A percentile compares a stretch with the other conserved stretches of the same genome.
Conservation (phyloP, 53 echinoderm and acorn worm species). For the Hippasteria phrygiana region DNA sequence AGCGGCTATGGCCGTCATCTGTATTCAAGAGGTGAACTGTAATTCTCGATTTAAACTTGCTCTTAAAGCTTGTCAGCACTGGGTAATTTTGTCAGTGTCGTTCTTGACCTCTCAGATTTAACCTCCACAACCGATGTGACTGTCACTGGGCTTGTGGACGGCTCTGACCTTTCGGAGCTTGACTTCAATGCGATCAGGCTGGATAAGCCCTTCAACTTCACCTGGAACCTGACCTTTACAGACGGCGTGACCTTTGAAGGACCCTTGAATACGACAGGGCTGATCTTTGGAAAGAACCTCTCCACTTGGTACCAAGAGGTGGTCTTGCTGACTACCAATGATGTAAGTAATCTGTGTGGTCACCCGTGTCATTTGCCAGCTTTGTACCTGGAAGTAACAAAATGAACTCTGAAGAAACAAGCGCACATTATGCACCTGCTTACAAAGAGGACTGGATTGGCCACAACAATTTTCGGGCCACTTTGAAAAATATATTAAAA, state of each 20-base stretch:
- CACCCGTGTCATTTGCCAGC: too few species aligned
- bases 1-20: too few species aligned
- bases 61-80: too few species aligned
- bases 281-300: conserved; percentile 41
- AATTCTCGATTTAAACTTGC: too few species aligned
- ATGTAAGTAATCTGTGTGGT: conserved; percentile 26
- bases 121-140: conserved; percentile 45
- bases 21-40: too few species aligned
- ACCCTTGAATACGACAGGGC: not conserved
- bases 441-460: too few species aligned
- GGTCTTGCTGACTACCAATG: conserved; percentile 40
- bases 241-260: conserved; percentile 44
- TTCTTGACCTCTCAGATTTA: not conserved
- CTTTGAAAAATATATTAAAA: too few species aligned
- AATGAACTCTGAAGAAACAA: too few species aligned
- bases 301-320: conserved; percentile 40
- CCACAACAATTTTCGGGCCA: too few species aligned
- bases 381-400: too few species aligned
- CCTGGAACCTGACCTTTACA: conserved; percentile 34
- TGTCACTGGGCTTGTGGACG: conserved; percentile 78
- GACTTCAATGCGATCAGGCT: conserved; percentile 37
- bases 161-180: conserved; percentile 65
- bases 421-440: too few species aligned
- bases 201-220: conserved; percentile 37
- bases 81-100: not conserved